Percentiles rank a stretch among this genome's conserved stretches.
Evolutionary conservation across 1,140 invertebrate species (phyloP).

Genomic region (Diprion similis): DNA sequence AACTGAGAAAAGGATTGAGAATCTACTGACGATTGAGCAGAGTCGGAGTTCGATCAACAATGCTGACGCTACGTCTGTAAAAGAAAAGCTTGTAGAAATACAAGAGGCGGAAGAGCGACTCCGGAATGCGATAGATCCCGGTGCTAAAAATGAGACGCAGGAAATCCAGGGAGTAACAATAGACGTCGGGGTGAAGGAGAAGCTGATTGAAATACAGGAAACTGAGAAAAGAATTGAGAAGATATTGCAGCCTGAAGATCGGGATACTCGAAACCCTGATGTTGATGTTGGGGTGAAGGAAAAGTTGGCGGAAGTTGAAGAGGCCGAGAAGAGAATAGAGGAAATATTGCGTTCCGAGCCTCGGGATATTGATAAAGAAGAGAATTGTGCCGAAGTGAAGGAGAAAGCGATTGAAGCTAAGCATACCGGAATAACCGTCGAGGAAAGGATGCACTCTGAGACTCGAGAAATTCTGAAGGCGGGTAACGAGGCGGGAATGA

Average conservation of each 20-base stretch:
- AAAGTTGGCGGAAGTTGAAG: constrained; percentile 45
- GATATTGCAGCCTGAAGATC: constrained; percentile 25
- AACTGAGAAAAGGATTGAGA: constrained; percentile 44
- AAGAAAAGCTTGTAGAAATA: constrained; percentile 41
- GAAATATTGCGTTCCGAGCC: constrained; percentile 27
- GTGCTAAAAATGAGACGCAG: no score
- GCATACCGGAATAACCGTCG: no score
- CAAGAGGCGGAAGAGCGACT: constrained; percentile 41
- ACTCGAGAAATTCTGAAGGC: no score
- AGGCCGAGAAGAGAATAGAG: constrained; percentile 40
- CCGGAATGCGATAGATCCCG: constrained; percentile 31
- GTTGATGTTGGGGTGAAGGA: not conserved
- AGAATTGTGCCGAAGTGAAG: not conserved
- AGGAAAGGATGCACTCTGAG: no score
- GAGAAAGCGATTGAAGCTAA: not conserved
- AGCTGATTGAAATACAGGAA: constrained; percentile 44
- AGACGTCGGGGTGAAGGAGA: constrained; percentile 15
- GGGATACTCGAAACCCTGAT: not conserved
- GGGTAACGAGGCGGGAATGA: not conserved
- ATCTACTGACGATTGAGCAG: constrained; percentile 23
- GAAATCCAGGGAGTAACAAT: no score
- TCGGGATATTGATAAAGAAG: not conserved
- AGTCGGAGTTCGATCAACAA: not conserved
- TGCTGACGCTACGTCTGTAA: not conserved
- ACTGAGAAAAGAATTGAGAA: constrained; percentile 41